These are phyloP conservation scores for Phasianus colchicus DNA, from an alignment of 2,113 vertebrate species.

Conservation along the genomic window DNA sequence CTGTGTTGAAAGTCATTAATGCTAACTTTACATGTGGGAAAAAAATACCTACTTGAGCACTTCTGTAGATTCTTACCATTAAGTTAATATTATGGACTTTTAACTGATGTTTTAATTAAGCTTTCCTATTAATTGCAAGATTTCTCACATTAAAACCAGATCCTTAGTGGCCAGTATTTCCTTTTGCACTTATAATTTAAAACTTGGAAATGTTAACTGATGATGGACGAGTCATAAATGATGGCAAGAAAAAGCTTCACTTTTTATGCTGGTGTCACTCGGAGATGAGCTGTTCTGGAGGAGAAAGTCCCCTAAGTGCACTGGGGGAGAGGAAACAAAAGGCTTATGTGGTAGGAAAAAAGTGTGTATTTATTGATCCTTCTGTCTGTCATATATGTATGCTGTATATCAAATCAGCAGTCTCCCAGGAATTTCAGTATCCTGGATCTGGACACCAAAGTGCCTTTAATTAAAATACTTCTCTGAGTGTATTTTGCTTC, in stretches of 20 bases:
- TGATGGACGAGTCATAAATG: neutral
- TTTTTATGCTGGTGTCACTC: neutral
- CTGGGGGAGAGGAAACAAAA: neutral
- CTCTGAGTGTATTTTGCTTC: neutral
- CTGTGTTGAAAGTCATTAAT: conserved; percentile 51
- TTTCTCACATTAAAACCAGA: conserved; percentile 64
- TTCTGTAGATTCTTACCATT: conserved; percentile 50
- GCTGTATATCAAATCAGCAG: conserved; percentile 6
- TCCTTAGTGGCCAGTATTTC: conserved; percentile 62
- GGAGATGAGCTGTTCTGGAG: neutral
- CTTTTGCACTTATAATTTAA: conserved; percentile 66
- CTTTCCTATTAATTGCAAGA: conserved; percentile 60
- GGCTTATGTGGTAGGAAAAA: neutral
- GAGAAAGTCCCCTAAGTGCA: neutral
- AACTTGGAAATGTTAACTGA: conserved; percentile 49
- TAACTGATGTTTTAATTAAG: conserved; percentile 75
- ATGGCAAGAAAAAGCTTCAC: neutral
- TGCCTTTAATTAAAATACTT: conserved; percentile 38
- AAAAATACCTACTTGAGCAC: conserved; percentile 41
- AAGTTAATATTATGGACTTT: conserved; percentile 69
- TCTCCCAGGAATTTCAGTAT: conserved; percentile 5
- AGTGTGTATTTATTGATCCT: conserved; percentile 5
- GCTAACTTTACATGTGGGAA: conserved; percentile 49
- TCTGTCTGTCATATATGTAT: neutral
- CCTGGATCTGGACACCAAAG: neutral